A percentile compares a stretch with the other conserved stretches of the same genome.
Conservation (phyloP, 2,888 invertebrate species). For the Eupithecia centaureata region DNA sequence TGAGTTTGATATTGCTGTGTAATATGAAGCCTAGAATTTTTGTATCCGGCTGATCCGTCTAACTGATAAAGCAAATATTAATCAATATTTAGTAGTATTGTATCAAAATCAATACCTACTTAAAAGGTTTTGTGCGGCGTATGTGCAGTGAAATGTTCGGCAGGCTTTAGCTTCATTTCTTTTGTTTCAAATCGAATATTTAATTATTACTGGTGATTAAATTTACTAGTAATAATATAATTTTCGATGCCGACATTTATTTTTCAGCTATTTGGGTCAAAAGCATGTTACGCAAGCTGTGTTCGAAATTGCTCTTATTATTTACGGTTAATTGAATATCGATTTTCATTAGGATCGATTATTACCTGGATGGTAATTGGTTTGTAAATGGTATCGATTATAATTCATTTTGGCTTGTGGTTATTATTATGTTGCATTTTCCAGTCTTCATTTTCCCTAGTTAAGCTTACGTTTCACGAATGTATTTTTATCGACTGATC, state of each 20-base stretch:
- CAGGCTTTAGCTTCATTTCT: constrained; percentile 14
- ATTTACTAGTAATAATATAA: no score
- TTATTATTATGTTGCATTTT: background rate
- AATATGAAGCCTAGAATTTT: background rate
- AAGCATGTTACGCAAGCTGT: background rate
- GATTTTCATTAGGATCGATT: background rate
- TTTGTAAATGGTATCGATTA: background rate
- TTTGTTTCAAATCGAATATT: constrained; percentile 23
- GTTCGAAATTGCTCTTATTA: background rate
- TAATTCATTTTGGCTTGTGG: background rate
- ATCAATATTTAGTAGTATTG: background rate
- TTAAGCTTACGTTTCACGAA: background rate
- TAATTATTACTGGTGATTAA: constrained; percentile 13
- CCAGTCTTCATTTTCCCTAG: background rate
- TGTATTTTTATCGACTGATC: background rate
- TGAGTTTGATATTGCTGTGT: background rate
- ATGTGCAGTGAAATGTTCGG: background rate
- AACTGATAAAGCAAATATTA: constrained; percentile 16
- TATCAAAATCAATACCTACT: background rate
- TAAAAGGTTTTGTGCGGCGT: background rate
- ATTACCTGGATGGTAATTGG: background rate
- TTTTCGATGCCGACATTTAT: constrained; percentile 14
- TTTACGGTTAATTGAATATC: constrained; percentile 10
- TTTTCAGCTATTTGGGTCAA: constrained; percentile 16
- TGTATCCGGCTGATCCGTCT: background rate